Conservation (phyloP, 1,140 invertebrate species). For the Sycophila sp. region DNA sequence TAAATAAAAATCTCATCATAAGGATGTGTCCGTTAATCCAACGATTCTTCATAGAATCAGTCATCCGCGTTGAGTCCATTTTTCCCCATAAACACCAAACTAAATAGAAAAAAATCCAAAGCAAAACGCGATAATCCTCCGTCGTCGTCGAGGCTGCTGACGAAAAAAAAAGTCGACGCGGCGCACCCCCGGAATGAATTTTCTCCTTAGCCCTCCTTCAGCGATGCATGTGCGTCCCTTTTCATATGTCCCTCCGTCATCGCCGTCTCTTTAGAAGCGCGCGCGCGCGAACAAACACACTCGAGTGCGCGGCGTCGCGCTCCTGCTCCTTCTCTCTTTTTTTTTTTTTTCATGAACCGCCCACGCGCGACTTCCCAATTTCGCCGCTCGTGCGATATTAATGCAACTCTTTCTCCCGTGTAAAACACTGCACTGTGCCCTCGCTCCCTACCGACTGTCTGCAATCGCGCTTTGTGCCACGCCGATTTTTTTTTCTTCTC, state of each 20-base stretch:
- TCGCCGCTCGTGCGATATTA: conserved; percentile 12
- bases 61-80: no score
- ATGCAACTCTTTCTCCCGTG: conserved; percentile 11
- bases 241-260: not conserved
- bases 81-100: no score
- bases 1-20: no score
- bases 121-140: no score
- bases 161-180: no score
- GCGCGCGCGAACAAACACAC: conserved; percentile 29
- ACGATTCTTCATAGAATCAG: no score
- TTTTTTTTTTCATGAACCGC: not conserved
- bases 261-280: conserved; percentile 18
- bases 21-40: no score
- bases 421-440: no score
- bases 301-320: not conserved
- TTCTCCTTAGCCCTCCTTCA: not conserved
- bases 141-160: no score
- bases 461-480: not conserved
- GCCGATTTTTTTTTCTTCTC: not conserved
- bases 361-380: conserved; percentile 25
- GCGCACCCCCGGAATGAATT: no score
- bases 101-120: no score
- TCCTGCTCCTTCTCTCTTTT: conserved; percentile 10
- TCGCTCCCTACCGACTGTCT: no score
- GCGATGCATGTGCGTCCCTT: not conserved